These are phyloP conservation scores for Brachionus plicatilis DNA, from an alignment of 1,140 invertebrate species.

Conservation along the genomic window DNA sequence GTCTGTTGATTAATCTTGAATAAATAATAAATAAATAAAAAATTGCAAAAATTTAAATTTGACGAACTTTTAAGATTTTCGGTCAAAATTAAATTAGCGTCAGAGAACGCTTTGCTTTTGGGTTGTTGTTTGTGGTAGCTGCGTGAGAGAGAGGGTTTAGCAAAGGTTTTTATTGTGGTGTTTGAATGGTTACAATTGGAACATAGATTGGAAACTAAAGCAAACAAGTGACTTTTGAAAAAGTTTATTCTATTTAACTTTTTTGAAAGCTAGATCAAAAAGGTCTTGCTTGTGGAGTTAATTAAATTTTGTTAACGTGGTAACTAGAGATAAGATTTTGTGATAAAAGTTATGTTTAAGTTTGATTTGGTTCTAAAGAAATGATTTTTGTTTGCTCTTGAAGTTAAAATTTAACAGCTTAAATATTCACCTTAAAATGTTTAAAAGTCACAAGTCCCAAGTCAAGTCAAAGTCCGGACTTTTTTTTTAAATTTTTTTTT, in stretches of 20 bases:
- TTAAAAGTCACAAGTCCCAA: no score
- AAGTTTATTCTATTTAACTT: neutral
- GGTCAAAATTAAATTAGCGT: neutral
- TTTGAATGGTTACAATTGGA: neutral
- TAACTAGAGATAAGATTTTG: no score
- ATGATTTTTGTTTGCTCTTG: no score
- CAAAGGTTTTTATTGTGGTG: neutral
- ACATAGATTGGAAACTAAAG: neutral
- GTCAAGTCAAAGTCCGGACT: no score
- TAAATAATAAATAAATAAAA: no score
- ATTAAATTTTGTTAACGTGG: neutral
- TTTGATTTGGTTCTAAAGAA: no score
- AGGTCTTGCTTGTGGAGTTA: neutral
- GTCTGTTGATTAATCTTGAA: no score
- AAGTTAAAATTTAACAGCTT: no score
- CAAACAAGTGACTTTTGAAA: neutral
- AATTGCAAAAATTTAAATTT: neutral
- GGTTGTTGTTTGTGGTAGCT: neutral
- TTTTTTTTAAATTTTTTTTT: no score
- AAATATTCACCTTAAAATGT: no score
- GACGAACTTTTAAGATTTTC: neutral
- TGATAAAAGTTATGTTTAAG: no score
- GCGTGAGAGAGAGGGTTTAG: neutral
- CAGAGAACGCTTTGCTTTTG: neutral
- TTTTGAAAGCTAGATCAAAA: neutral